These are phyloP conservation scores for Spodoptera frugiperda DNA, from an alignment of 1,140 invertebrate species.

Conservation along the genomic window DNA sequence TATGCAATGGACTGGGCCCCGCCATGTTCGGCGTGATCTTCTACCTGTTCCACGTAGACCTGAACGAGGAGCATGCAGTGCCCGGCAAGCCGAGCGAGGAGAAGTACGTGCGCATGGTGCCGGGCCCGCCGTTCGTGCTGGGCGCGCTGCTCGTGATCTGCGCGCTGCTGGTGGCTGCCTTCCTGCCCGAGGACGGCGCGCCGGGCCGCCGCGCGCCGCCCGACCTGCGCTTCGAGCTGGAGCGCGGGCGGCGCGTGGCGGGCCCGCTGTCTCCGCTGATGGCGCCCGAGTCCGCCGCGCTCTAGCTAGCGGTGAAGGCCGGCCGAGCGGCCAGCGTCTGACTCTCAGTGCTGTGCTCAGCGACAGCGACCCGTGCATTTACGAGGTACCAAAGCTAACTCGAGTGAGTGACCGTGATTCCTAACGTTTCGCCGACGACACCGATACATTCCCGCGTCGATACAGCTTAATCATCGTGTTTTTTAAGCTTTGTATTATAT, in stretches of 20 bases:
- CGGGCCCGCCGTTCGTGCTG: constrained; percentile 99
- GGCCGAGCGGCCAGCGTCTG: constrained; percentile 80
- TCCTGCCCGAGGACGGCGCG: constrained; percentile 93
- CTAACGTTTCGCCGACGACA: constrained; percentile 55
- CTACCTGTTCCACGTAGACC: constrained; percentile 99
- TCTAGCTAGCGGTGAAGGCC: constrained; percentile 85
- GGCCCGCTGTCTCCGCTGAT: constrained; percentile 93
- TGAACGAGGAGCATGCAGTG: constrained; percentile 91
- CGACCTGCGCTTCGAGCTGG: constrained; percentile 92
- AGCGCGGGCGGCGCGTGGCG: constrained; percentile 90
- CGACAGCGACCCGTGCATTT: constrained; percentile 70
- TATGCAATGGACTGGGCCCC: constrained; percentile 97
- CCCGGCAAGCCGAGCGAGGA: constrained; percentile 70
- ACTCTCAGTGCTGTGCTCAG: constrained; percentile 62
- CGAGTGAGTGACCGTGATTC: constrained; percentile 65
- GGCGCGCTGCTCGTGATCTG: constrained; percentile 98
- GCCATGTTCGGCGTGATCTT: constrained; percentile 99
- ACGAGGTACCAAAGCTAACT: constrained; percentile 78
- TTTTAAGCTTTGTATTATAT: constrained; percentile 77
- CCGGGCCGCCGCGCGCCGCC: constrained; percentile 86
- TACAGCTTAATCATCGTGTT: constrained; percentile 70
- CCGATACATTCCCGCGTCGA: constrained; percentile 72
- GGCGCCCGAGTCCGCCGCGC: constrained; percentile 90
- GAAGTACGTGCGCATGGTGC: constrained; percentile 90
- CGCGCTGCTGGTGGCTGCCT: constrained; percentile 96